phyloP scores from a whole-genome alignment of 1,140 invertebrate species.

The Heterodera schachtii region DNA sequence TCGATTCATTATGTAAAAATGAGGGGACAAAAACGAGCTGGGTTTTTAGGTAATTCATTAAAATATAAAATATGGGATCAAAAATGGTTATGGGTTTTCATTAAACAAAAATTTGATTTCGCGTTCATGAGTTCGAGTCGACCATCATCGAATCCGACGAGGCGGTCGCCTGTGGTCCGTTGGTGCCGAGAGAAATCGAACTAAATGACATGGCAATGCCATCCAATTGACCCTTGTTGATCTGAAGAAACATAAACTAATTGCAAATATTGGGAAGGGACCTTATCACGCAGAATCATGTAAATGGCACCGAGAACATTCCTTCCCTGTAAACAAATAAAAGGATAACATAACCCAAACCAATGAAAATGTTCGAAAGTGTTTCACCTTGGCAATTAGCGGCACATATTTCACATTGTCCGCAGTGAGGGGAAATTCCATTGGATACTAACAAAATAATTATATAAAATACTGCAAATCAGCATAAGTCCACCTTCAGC shows the following conservation, averaged over 20 bases:
- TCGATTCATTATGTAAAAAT: too few relatives aligned
- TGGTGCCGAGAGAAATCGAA: neutral
- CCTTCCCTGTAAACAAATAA: constrained; percentile 17
- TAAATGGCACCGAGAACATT: constrained; percentile 55
- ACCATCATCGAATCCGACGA: constrained; percentile 3
- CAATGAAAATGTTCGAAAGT: too few relatives aligned
- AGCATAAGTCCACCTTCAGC: constrained; percentile 17
- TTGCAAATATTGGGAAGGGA: neutral
- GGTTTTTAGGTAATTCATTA: too few relatives aligned
- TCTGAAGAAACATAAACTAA: neutral
- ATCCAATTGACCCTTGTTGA: constrained; percentile 28
- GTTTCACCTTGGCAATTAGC: constrained; percentile 44
- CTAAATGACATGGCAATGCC: neutral
- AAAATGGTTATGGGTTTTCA: too few relatives aligned
- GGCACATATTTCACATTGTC: constrained; percentile 50
- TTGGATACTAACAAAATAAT: constrained; percentile 43
- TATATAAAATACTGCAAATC: constrained; percentile 16
- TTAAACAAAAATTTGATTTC: too few relatives aligned
- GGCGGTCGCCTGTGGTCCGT: neutral
- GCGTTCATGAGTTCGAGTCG: constrained; percentile 25
- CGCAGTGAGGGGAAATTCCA: constrained; percentile 47
- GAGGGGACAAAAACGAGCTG: too few relatives aligned
- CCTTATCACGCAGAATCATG: constrained; percentile 53
- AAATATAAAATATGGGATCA: too few relatives aligned
- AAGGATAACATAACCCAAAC: too few relatives aligned